Conservation (phyloP, 2,113 vertebrate species). For the Haemorhous mexicanus region DNA sequence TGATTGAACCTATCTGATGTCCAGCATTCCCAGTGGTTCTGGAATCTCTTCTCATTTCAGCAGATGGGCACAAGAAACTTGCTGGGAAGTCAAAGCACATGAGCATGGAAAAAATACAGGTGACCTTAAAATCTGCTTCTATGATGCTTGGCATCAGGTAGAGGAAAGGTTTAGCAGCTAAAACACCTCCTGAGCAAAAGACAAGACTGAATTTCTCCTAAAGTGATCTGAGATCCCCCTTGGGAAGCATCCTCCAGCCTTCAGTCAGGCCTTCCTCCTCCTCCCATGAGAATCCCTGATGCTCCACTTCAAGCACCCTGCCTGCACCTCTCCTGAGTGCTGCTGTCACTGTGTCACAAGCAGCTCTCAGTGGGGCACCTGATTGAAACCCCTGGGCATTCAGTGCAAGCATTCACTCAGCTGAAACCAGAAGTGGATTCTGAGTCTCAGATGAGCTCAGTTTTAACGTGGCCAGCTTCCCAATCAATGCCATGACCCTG, state of each 20-base stretch:
- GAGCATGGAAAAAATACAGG: not conserved
- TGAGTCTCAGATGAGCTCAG: not conserved
- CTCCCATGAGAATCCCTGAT: not conserved
- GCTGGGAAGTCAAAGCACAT: not conserved
- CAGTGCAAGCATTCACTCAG: not conserved
- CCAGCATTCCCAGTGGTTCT: not conserved
- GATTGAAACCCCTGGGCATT: not conserved
- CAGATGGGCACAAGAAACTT: not conserved
- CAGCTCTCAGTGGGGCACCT: not conserved
- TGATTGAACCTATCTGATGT: not conserved
- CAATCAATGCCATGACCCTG: not conserved
- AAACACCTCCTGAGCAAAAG: not conserved
- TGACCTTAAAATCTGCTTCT: not conserved
- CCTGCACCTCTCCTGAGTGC: not conserved
- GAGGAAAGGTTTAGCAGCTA: not conserved
- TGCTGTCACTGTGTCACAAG: not conserved
- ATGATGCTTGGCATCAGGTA: not conserved
- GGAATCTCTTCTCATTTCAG: not conserved
- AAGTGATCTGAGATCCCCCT: not conserved
- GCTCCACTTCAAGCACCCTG: not conserved
- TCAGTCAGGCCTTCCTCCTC: not conserved
- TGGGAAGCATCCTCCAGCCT: not conserved
- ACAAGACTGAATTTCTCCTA: not conserved
- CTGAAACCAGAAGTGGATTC: not conserved
- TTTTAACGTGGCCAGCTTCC: no score